These are phyloP conservation scores for Hydrozoanthus gracilis DNA, from an alignment of 92 coral and sea anemone species.

Conservation along the genomic window DNA sequence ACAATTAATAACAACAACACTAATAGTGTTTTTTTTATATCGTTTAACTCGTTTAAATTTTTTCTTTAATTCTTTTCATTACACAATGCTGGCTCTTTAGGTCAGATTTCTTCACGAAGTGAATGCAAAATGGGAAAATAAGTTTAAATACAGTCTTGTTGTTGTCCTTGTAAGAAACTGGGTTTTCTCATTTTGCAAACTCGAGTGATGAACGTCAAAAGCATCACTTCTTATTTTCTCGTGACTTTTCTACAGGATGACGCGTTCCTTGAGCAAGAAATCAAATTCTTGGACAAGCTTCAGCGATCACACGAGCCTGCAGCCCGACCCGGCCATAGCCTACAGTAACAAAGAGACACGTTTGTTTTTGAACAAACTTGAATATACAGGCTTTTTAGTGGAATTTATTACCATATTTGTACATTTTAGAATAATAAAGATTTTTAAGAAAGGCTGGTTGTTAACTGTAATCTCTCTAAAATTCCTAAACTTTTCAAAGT, in stretches of 20 bases:
- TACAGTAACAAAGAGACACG: background rate
- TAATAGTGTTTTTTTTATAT: too few relatives aligned
- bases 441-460: background rate
- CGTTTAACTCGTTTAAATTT: too few relatives aligned
- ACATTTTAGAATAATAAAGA: background rate
- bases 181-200: too few relatives aligned
- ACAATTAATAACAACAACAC: too few relatives aligned
- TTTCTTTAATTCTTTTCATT: too few relatives aligned
- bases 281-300: slow-evolving; percentile 34
- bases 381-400: background rate
- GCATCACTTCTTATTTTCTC: background rate
- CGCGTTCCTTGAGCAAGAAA: slow-evolving; percentile 40
- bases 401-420: background rate
- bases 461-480: too few relatives aligned
- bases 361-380: background rate
- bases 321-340: background rate
- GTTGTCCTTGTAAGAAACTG: too few relatives aligned
- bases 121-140: too few relatives aligned
- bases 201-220: background rate
- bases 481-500: too few relatives aligned
- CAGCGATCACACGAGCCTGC: slow-evolving; percentile 27
- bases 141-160: too few relatives aligned
- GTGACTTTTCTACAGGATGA: slow-evolving; percentile 29
- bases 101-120: too few relatives aligned
- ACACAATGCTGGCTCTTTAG: too few relatives aligned